Base-by-base conservation (phyloP, 2,797 vertebrate genomes). In the Ctenopoma multispine region DNA sequence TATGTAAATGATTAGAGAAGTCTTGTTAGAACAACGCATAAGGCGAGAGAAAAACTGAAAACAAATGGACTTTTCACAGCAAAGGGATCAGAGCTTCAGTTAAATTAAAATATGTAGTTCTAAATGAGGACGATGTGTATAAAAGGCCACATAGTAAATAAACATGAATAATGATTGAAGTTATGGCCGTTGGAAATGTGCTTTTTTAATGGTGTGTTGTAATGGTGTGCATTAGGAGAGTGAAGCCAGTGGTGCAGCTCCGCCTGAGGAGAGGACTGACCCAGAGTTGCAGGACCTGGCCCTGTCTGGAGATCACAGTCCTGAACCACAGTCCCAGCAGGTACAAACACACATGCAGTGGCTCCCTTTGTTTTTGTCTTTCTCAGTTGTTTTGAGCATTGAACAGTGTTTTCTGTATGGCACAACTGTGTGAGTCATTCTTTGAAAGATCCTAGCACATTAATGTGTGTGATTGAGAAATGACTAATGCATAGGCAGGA, bases 231-330 rank as follows among this genome's bases (percentile, higher is more conserved):
- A 54, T 0, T 9, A 96, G 96, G 94, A 94, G 77, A 93, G 90
- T 38, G 94, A 93, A 67, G 82, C 57, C 60, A 94, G 91, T n/a
- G 92, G 79, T 41, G 89, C 74, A 38, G 80, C 80, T 59, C 78
- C 48, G 0, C 53, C 83, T 41, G 94, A 94, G 74, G 95, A 84
- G 75, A 91, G 64, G 67, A 89, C 94, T 3, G 94, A 90, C 66
- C 93, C 92, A 49, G 94, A 94, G 78, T 75, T 94, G 23, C 93
- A 92, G 83, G 90, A 90, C 80, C 86, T 81, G 1, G 80, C 61
- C 14, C 78, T 91, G n/a, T 95, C 94, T 1, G 83, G 80, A 18
- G 95, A 95, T 50, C 94, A 89, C 74, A 94, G 90, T 60, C 84
- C 88, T 6, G 92, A 93, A 8, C 87, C 75, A 0, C 85, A 77